Base-by-base conservation (phyloP, 2,797 vertebrate genomes). In the Takifugu ocellatus region DNA sequence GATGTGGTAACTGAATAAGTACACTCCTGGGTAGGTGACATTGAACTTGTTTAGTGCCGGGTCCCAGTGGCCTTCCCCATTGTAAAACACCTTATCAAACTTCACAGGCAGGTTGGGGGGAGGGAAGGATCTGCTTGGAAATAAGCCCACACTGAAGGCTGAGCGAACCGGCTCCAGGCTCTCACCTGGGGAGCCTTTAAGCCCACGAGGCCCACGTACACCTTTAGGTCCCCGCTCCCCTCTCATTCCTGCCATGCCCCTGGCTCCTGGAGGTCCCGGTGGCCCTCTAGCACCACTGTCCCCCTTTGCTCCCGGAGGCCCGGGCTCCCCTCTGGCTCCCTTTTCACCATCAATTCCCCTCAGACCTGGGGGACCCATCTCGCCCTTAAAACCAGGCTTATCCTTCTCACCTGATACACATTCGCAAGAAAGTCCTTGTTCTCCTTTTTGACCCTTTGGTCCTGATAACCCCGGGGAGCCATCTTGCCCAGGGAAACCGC, bases 31-130 rank as follows among this genome's bases (percentile, higher is more conserved):
- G 71, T 93, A 64, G 4, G 89, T 94, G 77, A 93, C 91, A 64
- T 94, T 97, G 76, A 98, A 99, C 61, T 94, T 98, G 56, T 90
- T 94, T 0, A 91, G 90, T 16, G 56, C 9, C 0, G 94, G 90
- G 78, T 93, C 92, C 75, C 97, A 99, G 64, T 93, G 89, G 3
- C 87, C 90, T 61, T 95, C 94, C 17, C 93, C 94, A 0, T 98
- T 93, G 76, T 94, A 96, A 66, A 97, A 85, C 54, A 96, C 78
- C 86, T 93, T 94, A 73, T 97, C 94, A n/a, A 98, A 99, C 59
- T 90, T 89, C 56, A 99, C 91, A 16, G 96, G 96, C 16, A 86
- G 66, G 24, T 93, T 92, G 2, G 95, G 94, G 0, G 94, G 91
- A 3, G 96, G 96, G 78, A 98, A 98, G 2, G 96, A 94, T 59